Percentiles rank a stretch among this genome's conserved stretches.
These are phyloP conservation scores for Molossus alvarezi DNA, from an alignment of 2,797 vertebrate species.

Conservation along the genomic window DNA sequence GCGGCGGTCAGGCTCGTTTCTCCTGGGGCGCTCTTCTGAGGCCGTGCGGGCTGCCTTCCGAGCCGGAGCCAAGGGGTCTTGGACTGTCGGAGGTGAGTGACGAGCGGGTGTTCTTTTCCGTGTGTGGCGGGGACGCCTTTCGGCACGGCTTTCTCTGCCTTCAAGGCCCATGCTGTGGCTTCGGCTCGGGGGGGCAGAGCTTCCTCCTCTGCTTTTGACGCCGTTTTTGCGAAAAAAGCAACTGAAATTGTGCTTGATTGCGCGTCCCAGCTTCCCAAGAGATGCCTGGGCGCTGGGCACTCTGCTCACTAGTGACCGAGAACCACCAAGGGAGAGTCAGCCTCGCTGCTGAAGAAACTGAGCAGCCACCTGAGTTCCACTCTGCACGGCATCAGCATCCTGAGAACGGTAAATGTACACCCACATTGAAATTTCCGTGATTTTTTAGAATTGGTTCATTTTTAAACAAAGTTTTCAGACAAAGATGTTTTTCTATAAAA, in stretches of 20 bases:
- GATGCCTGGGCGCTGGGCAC: not conserved
- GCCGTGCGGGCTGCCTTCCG: not conserved
- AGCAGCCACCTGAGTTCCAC: not conserved
- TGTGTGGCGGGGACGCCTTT: not conserved
- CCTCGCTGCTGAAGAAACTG: not conserved
- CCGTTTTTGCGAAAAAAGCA: not conserved
- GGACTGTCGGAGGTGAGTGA: not conserved
- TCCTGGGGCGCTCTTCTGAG: not conserved
- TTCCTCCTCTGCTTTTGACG: not conserved
- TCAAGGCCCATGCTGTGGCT: not conserved
- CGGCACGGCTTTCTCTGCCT: not conserved
- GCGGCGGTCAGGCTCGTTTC: not conserved
- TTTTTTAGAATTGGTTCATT: conserved; percentile 31
- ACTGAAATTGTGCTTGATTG: not conserved
- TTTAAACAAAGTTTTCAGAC: not conserved
- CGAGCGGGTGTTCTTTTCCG: not conserved
- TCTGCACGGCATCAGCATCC: not conserved
- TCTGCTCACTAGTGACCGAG: not conserved
- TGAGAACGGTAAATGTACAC: not conserved
- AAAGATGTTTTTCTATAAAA: not conserved
- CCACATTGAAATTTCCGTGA: not conserved
- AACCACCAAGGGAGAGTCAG: not conserved
- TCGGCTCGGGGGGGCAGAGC: not conserved
- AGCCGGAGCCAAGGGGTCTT: not conserved
- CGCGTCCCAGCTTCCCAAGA: not conserved